These are phyloP conservation scores for Phocoena phocoena DNA, from an alignment of 2,113 vertebrate species.

Conservation along the genomic window DNA sequence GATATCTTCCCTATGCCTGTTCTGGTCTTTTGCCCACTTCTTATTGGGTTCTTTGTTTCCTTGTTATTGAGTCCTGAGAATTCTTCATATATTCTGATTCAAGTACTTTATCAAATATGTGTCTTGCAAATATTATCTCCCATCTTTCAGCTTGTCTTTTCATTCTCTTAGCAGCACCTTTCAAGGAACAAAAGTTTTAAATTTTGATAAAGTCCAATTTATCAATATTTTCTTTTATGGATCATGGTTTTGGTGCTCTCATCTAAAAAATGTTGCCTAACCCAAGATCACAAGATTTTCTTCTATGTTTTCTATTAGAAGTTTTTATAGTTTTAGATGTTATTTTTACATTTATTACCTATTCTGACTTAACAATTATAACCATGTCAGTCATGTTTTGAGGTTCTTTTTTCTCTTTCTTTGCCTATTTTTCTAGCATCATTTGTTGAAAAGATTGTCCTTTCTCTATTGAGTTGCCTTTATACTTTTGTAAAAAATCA, in stretches of 20 bases:
- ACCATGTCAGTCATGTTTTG: neutral
- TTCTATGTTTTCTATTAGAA: neutral
- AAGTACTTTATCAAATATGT: neutral
- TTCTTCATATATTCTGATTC: neutral
- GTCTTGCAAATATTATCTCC: neutral
- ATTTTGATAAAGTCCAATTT: neutral
- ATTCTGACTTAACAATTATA: constrained; percentile 27
- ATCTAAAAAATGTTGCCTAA: constrained; percentile 21
- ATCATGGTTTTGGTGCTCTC: neutral
- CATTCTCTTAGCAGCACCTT: neutral
- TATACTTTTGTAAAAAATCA: neutral
- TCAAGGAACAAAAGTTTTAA: neutral
- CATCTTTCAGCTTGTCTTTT: neutral
- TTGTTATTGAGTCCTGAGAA: neutral
- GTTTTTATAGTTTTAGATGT: neutral
- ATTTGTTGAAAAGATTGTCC: neutral
- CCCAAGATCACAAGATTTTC: neutral
- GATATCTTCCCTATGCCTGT: neutral
- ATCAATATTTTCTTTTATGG: constrained; percentile 12
- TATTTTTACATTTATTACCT: neutral
- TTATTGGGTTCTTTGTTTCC: neutral
- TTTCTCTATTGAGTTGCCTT: neutral
- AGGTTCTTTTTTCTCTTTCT: neutral
- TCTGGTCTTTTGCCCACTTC: neutral
- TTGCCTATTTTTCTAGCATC: neutral